Conservation (phyloP, 1,140 invertebrate genomes). For the Brevipalpus yothersi region DNA sequence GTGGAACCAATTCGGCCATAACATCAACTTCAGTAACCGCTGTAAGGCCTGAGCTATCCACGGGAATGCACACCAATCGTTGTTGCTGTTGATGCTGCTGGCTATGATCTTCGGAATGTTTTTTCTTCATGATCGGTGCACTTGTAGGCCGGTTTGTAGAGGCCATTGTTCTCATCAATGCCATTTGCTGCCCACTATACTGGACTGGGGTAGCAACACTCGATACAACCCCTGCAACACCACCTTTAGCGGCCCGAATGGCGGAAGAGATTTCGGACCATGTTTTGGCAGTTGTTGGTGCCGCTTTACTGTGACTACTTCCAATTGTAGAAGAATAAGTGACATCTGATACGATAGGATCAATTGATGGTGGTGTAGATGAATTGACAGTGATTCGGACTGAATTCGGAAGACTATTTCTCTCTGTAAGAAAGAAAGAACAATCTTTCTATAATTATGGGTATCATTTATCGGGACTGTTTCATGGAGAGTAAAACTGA, state of each 20-base stretch:
- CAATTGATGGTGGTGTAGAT: too few species aligned
- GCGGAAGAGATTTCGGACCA: constrained; percentile 3
- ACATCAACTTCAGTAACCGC: constrained; percentile 14
- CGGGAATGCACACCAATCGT: constrained; percentile 7
- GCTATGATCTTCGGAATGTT: not conserved
- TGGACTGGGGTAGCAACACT: too few species aligned
- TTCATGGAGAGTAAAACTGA: too few species aligned
- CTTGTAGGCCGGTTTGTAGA: not conserved
- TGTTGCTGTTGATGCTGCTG: not conserved
- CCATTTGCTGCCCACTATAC: too few species aligned
- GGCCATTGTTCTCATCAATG: too few species aligned
- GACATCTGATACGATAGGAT: too few species aligned
- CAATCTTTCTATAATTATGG: too few species aligned
- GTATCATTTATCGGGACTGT: too few species aligned
- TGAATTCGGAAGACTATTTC: too few species aligned
- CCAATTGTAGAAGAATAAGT: too few species aligned
- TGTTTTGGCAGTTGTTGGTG: constrained; percentile 2
- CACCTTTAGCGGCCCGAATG: constrained; percentile 1
- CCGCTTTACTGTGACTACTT: not conserved
- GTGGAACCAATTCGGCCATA: constrained; percentile 14
- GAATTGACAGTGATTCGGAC: too few species aligned
- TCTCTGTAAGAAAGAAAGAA: too few species aligned
- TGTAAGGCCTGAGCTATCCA: constrained; percentile 12
- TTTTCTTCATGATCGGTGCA: not conserved
- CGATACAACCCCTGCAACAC: not conserved